phyloP scores from a whole-genome alignment of 2,888 invertebrate genomes.

The Eustalomyia histrio region DNA sequence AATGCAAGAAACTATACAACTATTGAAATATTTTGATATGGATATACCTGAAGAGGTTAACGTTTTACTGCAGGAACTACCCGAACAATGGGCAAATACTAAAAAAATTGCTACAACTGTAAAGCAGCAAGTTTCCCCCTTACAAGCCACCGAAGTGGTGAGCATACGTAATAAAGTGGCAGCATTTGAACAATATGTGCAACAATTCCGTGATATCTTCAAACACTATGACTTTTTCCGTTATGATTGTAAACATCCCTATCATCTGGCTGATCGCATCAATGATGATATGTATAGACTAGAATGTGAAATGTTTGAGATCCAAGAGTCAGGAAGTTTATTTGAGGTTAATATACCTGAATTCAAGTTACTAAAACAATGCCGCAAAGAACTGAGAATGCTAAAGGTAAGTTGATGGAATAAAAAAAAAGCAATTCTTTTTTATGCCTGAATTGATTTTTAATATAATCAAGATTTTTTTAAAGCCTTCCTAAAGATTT shows the following conservation, averaged over 20 bases:
- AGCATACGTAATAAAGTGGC: constrained; percentile 92
- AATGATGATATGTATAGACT: constrained; percentile 88
- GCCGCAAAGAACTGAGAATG: constrained; percentile 93
- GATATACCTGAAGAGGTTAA: constrained; percentile 98
- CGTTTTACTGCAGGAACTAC: constrained; percentile 92
- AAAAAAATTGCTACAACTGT: constrained; percentile 94
- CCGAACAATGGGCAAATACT: constrained; percentile 97
- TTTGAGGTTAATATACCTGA: constrained; percentile 98
- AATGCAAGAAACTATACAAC: constrained; percentile 93
- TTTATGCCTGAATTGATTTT: background rate
- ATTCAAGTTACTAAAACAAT: constrained; percentile 94
- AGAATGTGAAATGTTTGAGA: constrained; percentile 91
- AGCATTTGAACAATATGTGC: constrained; percentile 90
- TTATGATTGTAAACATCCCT: constrained; percentile 87
- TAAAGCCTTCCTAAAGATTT: constrained; percentile 38
- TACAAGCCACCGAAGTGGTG: constrained; percentile 96
- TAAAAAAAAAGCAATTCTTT: background rate
- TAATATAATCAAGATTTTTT: constrained; percentile 4
- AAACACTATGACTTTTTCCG: constrained; percentile 88
- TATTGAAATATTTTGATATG: constrained; percentile 96
- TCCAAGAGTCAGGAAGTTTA: constrained; percentile 93
- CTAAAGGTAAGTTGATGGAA: constrained; percentile 83
- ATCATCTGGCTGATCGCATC: constrained; percentile 87
- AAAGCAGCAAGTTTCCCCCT: constrained; percentile 95
- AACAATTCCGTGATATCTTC: constrained; percentile 93